Base-by-base conservation (phyloP, 2,797 vertebrate species). In the Mormyrus proboscirostris region DNA sequence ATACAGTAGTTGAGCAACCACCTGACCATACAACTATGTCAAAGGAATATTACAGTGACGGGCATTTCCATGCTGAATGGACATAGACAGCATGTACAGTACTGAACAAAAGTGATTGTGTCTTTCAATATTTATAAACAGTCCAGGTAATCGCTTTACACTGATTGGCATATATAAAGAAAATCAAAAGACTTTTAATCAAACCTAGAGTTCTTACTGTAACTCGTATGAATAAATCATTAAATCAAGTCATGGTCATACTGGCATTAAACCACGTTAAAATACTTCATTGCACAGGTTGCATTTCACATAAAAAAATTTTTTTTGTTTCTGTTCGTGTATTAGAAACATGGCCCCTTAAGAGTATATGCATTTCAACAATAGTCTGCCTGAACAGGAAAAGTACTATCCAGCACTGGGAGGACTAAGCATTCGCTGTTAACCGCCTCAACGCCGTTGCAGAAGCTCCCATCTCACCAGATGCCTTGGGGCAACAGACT, bases 1-100 rank as follows among this genome's bases (percentile, higher is more conserved):
- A 84, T 84, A 84, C 82, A 84, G 82, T 49, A 84, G 82, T 25
- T 84, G 55, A 57, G 55, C 55, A 57, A 50, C 19, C 47, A 84
- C 82, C 44, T 84, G 82, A 84, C 50, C 33, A 44, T 44, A 79
- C 16, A 44, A 1, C 10, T 47, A 4, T 84, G 41, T 16, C n/a
- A 22, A 22, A 14, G 25, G n/a, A 50, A 19, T n/a, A 50, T 22
- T 50, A 50, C 47, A 84, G 22, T 22, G 47, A 50, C n/a, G 3
- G 47, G 79, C 14, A 84, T 22, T 47, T 50, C 49, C 22, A 50
- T 22, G 82, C 47, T 84, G 47, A 22, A 25, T 25, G 41, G 47
- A 50, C 7, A 50, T 0, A 25, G 19, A 22, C 44, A 41, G 22
- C 65, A 69, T 69, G 65, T 33, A 33, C 2, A 12, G 49, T 50